Percentiles rank a stretch among this genome's conserved stretches.
phyloP scores from a whole-genome alignment of 1,140 invertebrate species.

The Leptopilina clavipes region DNA sequence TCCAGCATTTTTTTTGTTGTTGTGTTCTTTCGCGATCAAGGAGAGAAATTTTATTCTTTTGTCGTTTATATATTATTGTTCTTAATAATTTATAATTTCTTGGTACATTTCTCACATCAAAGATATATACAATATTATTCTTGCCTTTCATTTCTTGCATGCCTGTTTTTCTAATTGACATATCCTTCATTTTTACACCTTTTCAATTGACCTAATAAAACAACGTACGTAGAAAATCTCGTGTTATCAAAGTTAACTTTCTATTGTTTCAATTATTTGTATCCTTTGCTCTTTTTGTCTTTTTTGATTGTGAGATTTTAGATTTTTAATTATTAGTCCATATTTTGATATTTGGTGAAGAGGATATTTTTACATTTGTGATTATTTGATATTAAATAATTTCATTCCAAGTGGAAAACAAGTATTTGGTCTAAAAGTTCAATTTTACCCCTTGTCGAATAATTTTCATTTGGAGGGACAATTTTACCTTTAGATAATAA shows the following conservation, averaged over 20 bases:
- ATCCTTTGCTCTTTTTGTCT: background rate
- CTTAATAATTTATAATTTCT: background rate
- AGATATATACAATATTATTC: background rate
- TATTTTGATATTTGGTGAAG: too few species aligned
- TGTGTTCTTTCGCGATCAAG: background rate
- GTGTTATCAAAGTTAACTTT: background rate
- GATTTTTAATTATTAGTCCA: too few species aligned
- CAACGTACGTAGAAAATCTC: background rate
- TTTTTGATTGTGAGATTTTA: background rate
- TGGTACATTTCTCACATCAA: background rate
- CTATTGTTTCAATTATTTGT: background rate
- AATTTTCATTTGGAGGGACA: too few species aligned
- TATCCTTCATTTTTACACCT: constrained; percentile 9
- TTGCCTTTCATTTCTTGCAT: constrained; percentile 31
- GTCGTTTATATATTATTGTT: background rate
- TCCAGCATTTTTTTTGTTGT: too few species aligned
- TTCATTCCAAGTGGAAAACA: too few species aligned
- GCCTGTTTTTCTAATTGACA: constrained; percentile 6
- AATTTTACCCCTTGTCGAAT: too few species aligned
- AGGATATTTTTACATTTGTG: too few species aligned
- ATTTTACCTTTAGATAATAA: too few species aligned
- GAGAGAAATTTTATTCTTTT: background rate
- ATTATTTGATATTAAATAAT: too few species aligned
- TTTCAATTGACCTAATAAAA: constrained; percentile 6
- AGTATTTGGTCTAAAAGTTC: too few species aligned